Conservation (phyloP, 2,113 vertebrate species). For the Python bivittatus region DNA sequence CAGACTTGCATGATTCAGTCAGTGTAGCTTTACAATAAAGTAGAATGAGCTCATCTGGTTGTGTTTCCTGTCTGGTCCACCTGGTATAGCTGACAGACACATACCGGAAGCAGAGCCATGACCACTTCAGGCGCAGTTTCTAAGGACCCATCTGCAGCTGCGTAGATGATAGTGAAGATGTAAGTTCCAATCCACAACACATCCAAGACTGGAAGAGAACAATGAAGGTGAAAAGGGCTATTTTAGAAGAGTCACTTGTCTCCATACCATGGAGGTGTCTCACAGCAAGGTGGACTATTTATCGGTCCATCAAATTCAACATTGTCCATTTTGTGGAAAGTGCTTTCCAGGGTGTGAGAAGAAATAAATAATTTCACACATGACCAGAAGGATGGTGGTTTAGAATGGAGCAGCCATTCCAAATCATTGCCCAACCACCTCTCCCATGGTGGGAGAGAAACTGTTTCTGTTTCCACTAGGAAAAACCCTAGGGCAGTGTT, state of each 20-base stretch:
- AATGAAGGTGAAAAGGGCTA: slow-evolving; percentile 1
- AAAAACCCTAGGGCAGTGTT: no score
- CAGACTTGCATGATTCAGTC: no score
- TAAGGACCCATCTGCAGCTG: slow-evolving; percentile 85
- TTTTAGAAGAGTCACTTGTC: background rate
- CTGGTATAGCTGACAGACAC: slow-evolving; percentile 46
- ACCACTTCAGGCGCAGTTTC: slow-evolving; percentile 92
- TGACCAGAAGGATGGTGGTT: background rate
- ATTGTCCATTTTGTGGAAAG: background rate
- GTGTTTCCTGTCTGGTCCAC: no score
- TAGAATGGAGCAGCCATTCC: no score
- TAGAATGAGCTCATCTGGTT: no score
- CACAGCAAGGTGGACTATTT: background rate
- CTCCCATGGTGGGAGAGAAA: no score
- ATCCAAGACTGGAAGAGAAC: slow-evolving; percentile 84
- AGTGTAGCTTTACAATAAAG: no score
- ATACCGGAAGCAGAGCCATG: slow-evolving; percentile 86
- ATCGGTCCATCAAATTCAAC: background rate
- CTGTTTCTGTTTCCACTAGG: no score
- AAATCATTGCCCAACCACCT: no score
- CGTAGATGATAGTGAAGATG: slow-evolving; percentile 89
- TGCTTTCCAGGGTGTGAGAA: background rate
- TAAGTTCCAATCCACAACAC: slow-evolving; percentile 93
- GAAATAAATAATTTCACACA: fast-evolving
- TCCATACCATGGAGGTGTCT: background rate